Conservation (phyloP, 37 sponge, comb jelly and placozoan species). For the Halisarca cf. caerulea region DNA sequence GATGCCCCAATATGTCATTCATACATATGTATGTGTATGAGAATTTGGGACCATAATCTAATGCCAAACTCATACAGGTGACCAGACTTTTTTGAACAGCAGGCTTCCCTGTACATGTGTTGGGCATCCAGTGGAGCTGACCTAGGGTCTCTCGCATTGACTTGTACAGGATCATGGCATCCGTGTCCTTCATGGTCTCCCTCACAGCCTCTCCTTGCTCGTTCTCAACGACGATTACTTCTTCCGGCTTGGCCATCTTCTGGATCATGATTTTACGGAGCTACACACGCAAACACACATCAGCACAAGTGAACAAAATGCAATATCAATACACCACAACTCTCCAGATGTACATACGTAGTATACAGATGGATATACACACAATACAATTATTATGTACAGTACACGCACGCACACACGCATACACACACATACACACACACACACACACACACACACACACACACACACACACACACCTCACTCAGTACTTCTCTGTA, state of each 20-base stretch:
- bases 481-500: slow-evolving; percentile 76
- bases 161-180: slow-evolving; percentile 99
- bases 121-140: neutral
- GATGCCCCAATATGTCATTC: too few species aligned
- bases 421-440: slow-evolving; percentile 1
- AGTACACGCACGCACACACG: too few species aligned
- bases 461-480: slow-evolving; percentile 34
- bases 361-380: too few species aligned
- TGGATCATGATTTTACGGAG: slow-evolving; percentile 94
- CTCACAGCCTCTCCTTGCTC: slow-evolving; percentile 99
- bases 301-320: too few species aligned
- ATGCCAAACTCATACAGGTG: too few species aligned
- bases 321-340: too few species aligned
- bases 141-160: slow-evolving; percentile 99
- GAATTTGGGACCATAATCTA: too few species aligned
- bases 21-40: too few species aligned
- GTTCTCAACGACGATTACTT: slow-evolving; percentile 98
- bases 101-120: too few species aligned
- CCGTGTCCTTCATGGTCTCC: slow-evolving; percentile 99
- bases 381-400: too few species aligned
- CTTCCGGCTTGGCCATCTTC: slow-evolving; percentile 99
- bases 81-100: too few species aligned
- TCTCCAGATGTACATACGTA: too few species aligned
- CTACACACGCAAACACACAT: slow-evolving; percentile 32
- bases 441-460: slow-evolving; percentile 1